Base-by-base conservation (phyloP, 2,113 vertebrate genomes). In the Phylloscopus whistleri region DNA sequence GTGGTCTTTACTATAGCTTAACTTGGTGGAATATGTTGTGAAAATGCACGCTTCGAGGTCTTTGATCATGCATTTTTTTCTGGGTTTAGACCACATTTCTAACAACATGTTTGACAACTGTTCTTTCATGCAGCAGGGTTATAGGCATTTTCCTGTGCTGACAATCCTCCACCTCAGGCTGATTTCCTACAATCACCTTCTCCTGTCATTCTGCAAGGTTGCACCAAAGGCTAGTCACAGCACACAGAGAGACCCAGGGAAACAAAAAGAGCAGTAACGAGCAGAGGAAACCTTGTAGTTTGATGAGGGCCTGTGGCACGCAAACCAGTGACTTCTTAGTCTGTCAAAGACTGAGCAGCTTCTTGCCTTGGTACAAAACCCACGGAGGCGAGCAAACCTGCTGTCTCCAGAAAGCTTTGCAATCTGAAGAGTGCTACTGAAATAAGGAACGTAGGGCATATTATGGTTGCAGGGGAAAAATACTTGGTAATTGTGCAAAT, bases 221-320 rank as follows among this genome's bases (percentile, higher is more conserved):
- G 15, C 2, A 3, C 41, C 49, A 39, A 59, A 41, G 35, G 19
- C 26, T 72, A 48, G 24, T 52, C 10, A 41, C 20, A n/a, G 20
- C 2, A 1, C 6, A 10, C 0, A 0, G 30, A 37, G 41, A 72
- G 18, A 67, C 2, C 2, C 14, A 13, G 48, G 13, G 27, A 9
- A 18, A 41, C 23, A 10, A 68, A 77, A 89, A 19, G 18, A 82
- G 18, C 10, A 49, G 28, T 26, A 9, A 33, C 30, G 15, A 20
- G 8, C 10, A 46, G 33, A 43, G 56, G 10, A 76, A 72, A 43
- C 13, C 10, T 17, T 35, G 4, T 21, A 30, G 33, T 41, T 5
- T 58, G 20, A 15, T 56, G 20, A 37, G 24, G 8, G 16, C 12
- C 52, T 20, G 16, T 3, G 9, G 11, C 22, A 56, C 9, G 41